Evolutionary conservation across 2,113 vertebrate genomes (phyloP).

Genomic region (Bagarius yarrelli): DNA sequence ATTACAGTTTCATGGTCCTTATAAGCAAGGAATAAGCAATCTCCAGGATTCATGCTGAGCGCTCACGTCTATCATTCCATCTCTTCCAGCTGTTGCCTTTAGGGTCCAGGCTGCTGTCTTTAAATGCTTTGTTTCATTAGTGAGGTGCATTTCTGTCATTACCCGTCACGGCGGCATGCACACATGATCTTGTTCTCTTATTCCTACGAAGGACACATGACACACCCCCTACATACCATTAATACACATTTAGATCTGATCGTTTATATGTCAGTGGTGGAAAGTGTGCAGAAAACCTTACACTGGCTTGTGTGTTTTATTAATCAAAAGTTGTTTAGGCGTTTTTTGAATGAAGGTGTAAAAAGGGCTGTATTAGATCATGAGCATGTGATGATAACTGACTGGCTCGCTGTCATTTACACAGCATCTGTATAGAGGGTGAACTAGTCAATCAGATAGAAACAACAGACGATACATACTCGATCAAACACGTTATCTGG

Average conservation of each 20-base stretch:
- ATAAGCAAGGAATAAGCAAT: neutral
- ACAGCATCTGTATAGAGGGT: neutral
- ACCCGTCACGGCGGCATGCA: conserved; percentile 22
- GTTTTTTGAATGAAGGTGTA: neutral
- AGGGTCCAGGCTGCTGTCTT: neutral
- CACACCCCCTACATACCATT: conserved; percentile 10
- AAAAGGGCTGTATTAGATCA: neutral
- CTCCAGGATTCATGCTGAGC: neutral
- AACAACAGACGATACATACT: neutral
- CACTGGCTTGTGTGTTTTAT: neutral
- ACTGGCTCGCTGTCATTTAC: neutral
- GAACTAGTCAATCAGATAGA: neutral
- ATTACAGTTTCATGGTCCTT: neutral
- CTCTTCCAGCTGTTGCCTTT: conserved; percentile 8
- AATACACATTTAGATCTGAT: conserved; percentile 1
- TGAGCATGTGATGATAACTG: neutral
- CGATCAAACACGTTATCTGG: neutral
- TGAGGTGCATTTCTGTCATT: conserved; percentile 26
- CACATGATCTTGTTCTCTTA: neutral
- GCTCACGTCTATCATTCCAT: conserved; percentile 7
- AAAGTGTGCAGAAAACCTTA: neutral
- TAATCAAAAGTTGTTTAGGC: neutral
- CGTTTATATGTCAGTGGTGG: conserved; percentile 17
- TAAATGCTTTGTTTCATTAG: conserved; percentile 18
- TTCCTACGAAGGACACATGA: conserved; percentile 12